phyloP scores from a whole-genome alignment of 2,113 vertebrate genomes.

The Gracilinanus agilis region DNA sequence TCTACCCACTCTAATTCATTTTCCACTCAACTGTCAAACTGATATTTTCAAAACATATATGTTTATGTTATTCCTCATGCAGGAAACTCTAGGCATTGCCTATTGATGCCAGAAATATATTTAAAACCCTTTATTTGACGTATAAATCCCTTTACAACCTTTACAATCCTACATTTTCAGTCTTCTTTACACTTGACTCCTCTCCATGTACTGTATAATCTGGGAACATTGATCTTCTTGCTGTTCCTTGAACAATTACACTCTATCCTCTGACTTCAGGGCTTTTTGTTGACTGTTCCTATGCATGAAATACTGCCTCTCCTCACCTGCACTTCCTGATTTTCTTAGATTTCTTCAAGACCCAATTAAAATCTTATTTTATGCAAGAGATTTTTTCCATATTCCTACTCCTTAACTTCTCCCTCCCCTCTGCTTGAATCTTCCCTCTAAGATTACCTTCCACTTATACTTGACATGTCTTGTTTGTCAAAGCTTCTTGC shows the following conservation, averaged over 20 bases:
- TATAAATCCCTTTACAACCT: background rate
- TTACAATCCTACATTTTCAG: background rate
- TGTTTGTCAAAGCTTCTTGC: background rate
- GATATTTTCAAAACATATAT: too few relatives aligned
- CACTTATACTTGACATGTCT: background rate
- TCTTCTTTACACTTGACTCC: background rate
- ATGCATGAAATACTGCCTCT: background rate
- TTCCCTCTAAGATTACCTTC: background rate
- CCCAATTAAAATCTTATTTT: background rate
- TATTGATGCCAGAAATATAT: background rate
- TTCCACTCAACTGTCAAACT: background rate
- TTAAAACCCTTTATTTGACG: too few relatives aligned
- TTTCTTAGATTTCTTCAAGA: background rate
- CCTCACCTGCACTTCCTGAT: background rate
- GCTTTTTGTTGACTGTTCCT: background rate
- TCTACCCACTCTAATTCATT: background rate
- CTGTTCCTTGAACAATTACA: background rate
- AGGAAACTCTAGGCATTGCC: background rate
- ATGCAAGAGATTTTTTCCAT: background rate
- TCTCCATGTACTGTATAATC: background rate
- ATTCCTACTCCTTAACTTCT: background rate
- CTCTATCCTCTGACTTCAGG: background rate
- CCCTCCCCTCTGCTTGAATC: background rate
- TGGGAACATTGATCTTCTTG: background rate
- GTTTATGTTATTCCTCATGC: too few relatives aligned